Evolutionary conservation across 2,888 invertebrate genomes (phyloP), one percentile per base, ranked within the genome.

Genomic region (Stenurella melanura): DNA sequence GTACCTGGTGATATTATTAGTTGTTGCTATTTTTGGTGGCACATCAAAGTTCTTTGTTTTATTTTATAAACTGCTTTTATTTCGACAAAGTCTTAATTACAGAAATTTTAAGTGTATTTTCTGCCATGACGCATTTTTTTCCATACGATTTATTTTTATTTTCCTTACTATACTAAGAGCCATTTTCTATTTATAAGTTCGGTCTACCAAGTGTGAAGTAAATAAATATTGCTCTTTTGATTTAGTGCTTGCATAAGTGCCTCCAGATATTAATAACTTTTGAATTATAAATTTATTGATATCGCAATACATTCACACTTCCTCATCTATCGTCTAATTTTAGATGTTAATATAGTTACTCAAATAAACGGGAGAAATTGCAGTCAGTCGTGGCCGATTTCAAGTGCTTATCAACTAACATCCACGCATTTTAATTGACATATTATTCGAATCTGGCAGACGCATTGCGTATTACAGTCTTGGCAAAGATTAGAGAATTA

Each of bases 291-390:
- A 67, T 66, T 73, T 73, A 73, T 73, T 67, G 73, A 73, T 73
- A 73, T 67, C 58, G 50, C 19, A 50, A 73, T 50, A n/a, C 34
- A 73, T 73, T 57, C 30, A 38, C 56, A 73, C 73, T 73, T 73
- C 73, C 73, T 73, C 67, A 18, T 66, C 58, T 67, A 19, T 67
- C 57, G n/a, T 66, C 67, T 73, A 73, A 73, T 67, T 67, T 73
- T 73, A 73, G 73, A 67, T 11, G 42, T 42, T 67, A 18, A 26
- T 17, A 17, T 57, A 67, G 58, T 9, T 42, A 42, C 17, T 42
- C 38, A 42, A 19, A 58, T 67, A 67, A 57, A 66, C 42, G 21
- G 3, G 38, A 56, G 21, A 21, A 26, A 4, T 26, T 26, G 21
- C 21, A 4, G 4, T 26, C 21, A 4, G 21, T 1, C 21, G 21